Evolutionary conservation across 2,888 invertebrate genomes (phyloP).

Genomic region (Ditylenchus weischeri): DNA sequence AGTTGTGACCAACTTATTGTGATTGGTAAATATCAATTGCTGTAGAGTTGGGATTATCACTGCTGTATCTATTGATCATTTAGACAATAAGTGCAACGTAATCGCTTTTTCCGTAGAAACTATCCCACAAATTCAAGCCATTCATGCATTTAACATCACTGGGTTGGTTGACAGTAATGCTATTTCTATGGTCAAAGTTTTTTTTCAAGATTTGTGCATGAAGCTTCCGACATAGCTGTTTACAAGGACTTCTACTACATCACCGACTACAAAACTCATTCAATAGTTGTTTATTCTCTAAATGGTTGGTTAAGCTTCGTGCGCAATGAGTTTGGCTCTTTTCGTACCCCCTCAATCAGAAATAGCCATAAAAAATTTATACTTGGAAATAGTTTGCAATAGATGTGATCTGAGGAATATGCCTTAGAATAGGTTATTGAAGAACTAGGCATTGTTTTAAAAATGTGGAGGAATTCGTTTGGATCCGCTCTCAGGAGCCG

Average conservation of each 20-base stretch:
- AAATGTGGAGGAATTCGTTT: too few relatives aligned
- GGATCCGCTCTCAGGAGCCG: too few relatives aligned
- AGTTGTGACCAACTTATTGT: conserved; percentile 43
- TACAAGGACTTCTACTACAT: conserved; percentile 48
- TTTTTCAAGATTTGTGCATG: conserved; percentile 23
- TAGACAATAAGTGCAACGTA: conserved; percentile 39
- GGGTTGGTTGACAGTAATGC: conserved; percentile 4
- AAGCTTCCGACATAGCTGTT: conserved; percentile 50
- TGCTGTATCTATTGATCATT: not conserved
- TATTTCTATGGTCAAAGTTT: not conserved
- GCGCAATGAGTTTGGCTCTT: not conserved
- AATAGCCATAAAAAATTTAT: too few relatives aligned
- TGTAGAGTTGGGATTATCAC: too few relatives aligned
- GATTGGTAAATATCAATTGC: conserved; percentile 30
- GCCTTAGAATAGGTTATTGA: too few relatives aligned
- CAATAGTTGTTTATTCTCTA: conserved; percentile 46
- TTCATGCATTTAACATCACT: conserved; percentile 20
- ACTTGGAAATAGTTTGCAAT: too few relatives aligned
- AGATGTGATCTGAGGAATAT: too few relatives aligned
- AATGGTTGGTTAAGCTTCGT: conserved; percentile 37
- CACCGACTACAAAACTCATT: conserved; percentile 53
- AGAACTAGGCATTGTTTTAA: too few relatives aligned
- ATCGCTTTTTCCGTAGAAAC: conserved; percentile 31
- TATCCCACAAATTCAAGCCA: conserved; percentile 23
- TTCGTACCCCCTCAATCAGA: too few relatives aligned